Percentiles rank a stretch among this genome's conserved stretches.
These are phyloP conservation scores for Laothoe populi DNA, from an alignment of 2,888 invertebrate genomes.

Conservation along the genomic window DNA sequence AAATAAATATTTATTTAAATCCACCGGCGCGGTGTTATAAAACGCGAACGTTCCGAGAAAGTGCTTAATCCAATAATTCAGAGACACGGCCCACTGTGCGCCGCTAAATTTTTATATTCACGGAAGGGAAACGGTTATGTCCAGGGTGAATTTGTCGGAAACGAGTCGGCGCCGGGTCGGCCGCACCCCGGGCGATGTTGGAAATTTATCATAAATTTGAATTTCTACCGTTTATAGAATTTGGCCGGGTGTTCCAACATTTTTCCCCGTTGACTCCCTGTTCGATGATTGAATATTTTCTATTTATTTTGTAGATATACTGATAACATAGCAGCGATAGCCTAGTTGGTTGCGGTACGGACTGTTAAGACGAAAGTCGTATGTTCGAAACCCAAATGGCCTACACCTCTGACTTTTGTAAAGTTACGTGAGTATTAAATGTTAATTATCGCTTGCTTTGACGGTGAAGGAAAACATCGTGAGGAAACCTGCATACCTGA, in stretches of 20 bases:
- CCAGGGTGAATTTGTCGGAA: conserved; percentile 64
- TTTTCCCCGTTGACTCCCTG: neutral
- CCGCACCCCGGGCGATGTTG: conserved; percentile 43
- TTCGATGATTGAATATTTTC: neutral
- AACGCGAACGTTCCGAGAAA: conserved; percentile 18
- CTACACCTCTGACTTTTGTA: no score
- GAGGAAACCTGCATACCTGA: no score
- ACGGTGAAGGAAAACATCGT: no score
- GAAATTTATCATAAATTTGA: conserved; percentile 50
- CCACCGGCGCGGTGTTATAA: conserved; percentile 10
- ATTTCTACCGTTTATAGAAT: conserved; percentile 28
- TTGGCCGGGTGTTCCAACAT: conserved; percentile 19
- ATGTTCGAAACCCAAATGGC: no score
- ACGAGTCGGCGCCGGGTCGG: conserved; percentile 43
- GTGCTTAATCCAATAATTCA: conserved; percentile 53
- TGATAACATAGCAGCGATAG: no score
- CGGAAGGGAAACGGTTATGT: conserved; percentile 73
- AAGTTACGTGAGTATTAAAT: no score
- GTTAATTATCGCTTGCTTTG: no score
- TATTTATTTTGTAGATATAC: neutral
- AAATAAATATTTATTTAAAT: conserved; percentile 25
- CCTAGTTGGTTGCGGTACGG: no score
- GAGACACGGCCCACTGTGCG: conserved; percentile 60
- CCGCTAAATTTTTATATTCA: conserved; percentile 73
- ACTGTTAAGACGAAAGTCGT: no score